Conservation (phyloP, 2,888 invertebrate species). For the Drosophila hamatofila region DNA sequence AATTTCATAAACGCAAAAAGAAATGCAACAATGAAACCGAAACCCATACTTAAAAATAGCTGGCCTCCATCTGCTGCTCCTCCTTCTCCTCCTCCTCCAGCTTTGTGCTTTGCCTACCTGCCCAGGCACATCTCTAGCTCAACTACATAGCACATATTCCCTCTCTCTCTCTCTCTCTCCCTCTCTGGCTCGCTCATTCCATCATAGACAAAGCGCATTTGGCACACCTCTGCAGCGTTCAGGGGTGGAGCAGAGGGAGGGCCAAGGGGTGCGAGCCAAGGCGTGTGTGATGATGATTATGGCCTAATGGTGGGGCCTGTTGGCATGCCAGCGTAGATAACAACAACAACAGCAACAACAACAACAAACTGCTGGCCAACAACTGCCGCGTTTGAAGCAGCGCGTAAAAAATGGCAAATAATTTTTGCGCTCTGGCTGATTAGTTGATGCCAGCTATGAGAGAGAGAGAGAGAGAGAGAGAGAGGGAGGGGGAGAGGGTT, state of each 20-base stretch:
- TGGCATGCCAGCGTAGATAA: conserved; percentile 70
- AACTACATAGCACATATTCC: conserved; percentile 3
- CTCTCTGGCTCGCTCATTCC: conserved; percentile 8
- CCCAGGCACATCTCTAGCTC: conserved; percentile 16
- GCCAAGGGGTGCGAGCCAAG: conserved; percentile 55
- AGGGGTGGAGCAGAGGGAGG: conserved; percentile 18
- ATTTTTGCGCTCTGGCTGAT: conserved; percentile 80
- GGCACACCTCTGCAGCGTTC: conserved; percentile 49
- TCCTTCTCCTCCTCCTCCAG: conserved; percentile 14
- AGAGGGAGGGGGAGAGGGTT: neutral
- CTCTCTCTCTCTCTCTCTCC: conserved; percentile 22
- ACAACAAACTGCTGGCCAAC: conserved; percentile 32
- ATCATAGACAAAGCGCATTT: conserved; percentile 67
- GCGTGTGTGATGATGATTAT: conserved; percentile 80
- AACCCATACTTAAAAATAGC: conserved; percentile 80
- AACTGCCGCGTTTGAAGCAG: conserved; percentile 71
- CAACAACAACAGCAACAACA: conserved; percentile 47
- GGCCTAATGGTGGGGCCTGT: conserved; percentile 79
- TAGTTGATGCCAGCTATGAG: conserved; percentile 65
- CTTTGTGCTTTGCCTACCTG: conserved; percentile 11
- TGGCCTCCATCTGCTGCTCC: conserved; percentile 30
- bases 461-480: neutral
- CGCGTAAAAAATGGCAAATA: conserved; percentile 80
- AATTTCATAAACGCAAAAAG: conserved; percentile 79
- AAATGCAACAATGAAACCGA: conserved; percentile 82